Percentiles rank a stretch among this genome's conserved stretches.
These are phyloP conservation scores for Trichechus manatus DNA, from an alignment of 2,113 vertebrate genomes.

Conservation along the genomic window DNA sequence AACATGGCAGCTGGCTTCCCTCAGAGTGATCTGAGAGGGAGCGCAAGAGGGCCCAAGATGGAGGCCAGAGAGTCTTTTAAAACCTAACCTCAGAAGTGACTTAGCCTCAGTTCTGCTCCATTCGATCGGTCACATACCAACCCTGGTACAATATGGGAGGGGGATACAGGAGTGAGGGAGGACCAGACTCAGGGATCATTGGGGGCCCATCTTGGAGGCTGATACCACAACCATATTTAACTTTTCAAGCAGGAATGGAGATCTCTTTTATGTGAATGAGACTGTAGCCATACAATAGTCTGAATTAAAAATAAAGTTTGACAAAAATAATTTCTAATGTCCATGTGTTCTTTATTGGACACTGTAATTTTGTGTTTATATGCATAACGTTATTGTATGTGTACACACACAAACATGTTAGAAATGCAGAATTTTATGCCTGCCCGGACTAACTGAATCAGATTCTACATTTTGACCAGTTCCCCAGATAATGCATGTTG, in stretches of 20 bases:
- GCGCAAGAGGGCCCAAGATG: background rate
- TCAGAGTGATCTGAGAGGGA: background rate
- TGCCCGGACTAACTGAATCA: background rate
- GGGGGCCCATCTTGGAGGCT: background rate
- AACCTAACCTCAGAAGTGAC: background rate
- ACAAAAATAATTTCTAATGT: background rate
- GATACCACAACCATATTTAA: background rate
- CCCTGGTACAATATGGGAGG: background rate
- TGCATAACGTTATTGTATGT: background rate
- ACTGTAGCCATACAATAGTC: background rate
- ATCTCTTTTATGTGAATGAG: constrained; percentile 17
- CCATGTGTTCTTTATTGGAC: background rate
- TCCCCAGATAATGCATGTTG: background rate
- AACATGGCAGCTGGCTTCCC: background rate
- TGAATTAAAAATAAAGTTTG: constrained; percentile 52
- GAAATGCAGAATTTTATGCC: constrained; percentile 1
- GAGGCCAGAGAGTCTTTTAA: background rate
- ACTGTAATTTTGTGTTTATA: background rate
- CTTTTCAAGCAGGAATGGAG: constrained; percentile 6
- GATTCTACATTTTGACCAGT: constrained; percentile 21
- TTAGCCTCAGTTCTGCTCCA: background rate
- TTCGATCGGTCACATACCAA: background rate
- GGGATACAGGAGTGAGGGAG: background rate
- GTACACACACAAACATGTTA: background rate
- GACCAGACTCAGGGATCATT: background rate